Evolutionary conservation across 92 coral and sea anemone genomes (phyloP).

Genomic region (Blastomussa wellsi): DNA sequence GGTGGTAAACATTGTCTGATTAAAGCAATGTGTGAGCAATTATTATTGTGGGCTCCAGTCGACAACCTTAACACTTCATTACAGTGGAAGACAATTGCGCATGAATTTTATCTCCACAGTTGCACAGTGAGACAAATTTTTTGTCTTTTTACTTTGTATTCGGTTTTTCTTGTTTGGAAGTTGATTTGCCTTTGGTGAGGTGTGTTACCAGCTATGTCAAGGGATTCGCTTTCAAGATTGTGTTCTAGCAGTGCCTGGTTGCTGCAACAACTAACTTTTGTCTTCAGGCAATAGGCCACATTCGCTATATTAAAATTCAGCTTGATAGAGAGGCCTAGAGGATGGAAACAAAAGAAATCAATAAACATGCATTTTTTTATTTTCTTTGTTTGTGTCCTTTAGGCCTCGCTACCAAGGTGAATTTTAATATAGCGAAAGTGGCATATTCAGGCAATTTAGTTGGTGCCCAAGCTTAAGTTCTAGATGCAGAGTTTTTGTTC

Average conservation of each 20-base stretch:
- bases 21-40: constrained; percentile 93
- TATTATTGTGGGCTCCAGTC: constrained; percentile 69
- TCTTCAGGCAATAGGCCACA: background rate
- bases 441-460: too few species aligned
- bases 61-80: constrained; percentile 86
- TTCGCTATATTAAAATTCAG: too few species aligned
- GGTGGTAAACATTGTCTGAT: constrained; percentile 42
- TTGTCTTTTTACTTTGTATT: constrained; percentile 73
- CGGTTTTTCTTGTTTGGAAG: constrained; percentile 44
- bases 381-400: too few species aligned
- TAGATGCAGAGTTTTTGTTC: background rate
- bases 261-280: too few species aligned
- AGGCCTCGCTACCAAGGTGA: too few species aligned
- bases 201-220: background rate
- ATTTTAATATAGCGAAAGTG: too few species aligned
- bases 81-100: constrained; percentile 99
- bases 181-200: constrained; percentile 20
- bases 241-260: background rate
- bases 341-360: too few species aligned
- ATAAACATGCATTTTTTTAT: too few species aligned
- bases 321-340: too few species aligned
- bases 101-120: constrained; percentile 93
- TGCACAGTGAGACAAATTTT: constrained; percentile 92
- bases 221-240: background rate
- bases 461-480: background rate